A percentile compares a stretch with the other conserved stretches of the same genome.
Evolutionary conservation across 2,888 invertebrate species (phyloP).

Genomic region (Orthonychiurus folsomi): DNA sequence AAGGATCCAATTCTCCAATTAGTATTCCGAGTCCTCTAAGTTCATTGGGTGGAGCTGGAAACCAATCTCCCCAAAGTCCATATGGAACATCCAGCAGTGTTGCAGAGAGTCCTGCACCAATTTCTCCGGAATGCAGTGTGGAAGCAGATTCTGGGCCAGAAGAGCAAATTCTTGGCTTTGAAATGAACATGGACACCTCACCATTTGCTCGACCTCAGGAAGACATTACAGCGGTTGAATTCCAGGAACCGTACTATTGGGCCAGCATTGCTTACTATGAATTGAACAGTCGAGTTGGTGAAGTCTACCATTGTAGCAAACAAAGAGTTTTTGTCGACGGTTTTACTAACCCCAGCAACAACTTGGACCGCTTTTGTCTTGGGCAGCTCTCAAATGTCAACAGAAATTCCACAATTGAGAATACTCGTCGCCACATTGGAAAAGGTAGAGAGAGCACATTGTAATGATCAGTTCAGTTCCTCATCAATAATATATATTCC

Average conservation of each 20-base stretch:
- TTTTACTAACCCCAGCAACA: conserved; percentile 95
- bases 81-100: conserved; percentile 48
- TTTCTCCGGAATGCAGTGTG: conserved; percentile 87
- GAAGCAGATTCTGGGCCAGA: conserved; percentile 33
- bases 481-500: too few species aligned
- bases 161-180: conserved; percentile 40
- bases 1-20: conserved; percentile 51
- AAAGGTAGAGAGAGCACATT: conserved; percentile 54
- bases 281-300: conserved; percentile 93
- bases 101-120: conserved; percentile 74
- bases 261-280: conserved; percentile 98
- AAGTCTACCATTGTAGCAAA: conserved; percentile 86
- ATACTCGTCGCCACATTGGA: conserved; percentile 94
- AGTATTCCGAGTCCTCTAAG: conserved; percentile 58
- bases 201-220: too few species aligned
- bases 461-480: too few species aligned
- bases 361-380: conserved; percentile 91
- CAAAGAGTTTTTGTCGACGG: conserved; percentile 94
- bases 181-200: conserved; percentile 48
- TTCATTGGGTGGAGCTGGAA: conserved; percentile 36
- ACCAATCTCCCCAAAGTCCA: conserved; percentile 52
- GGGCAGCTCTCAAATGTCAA: conserved; percentile 98
- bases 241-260: conserved; percentile 83
- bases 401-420: conserved; percentile 96
- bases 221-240: conserved; percentile 76